Percentiles rank a stretch among this genome's conserved stretches.
These are phyloP conservation scores for Callopanchax toddi DNA, from an alignment of 2,113 vertebrate species.

Conservation along the genomic window DNA sequence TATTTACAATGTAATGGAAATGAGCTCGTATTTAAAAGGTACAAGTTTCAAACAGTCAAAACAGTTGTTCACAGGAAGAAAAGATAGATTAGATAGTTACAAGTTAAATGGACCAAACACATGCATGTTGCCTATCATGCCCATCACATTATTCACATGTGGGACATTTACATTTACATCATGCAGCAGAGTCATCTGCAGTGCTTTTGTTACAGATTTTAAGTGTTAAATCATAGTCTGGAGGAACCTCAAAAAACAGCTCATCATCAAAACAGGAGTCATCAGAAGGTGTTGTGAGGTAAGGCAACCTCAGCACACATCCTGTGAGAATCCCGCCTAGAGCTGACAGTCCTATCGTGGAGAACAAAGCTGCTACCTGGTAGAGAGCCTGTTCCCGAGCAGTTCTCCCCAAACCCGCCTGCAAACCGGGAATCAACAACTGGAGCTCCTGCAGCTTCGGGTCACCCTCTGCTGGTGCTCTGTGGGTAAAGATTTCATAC, in stretches of 20 bases:
- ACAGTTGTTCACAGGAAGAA: not conserved
- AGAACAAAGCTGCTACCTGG: conserved; percentile 76
- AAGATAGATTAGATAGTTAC: too few species aligned
- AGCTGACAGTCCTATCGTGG: conserved; percentile 68
- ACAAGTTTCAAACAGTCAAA: not conserved
- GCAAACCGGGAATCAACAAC: conserved; percentile 67
- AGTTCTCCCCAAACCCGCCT: conserved; percentile 66
- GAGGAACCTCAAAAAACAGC: conserved; percentile 79
- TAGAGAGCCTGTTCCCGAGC: conserved; percentile 75
- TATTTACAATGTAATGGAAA: not conserved
- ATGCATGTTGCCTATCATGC: not conserved
- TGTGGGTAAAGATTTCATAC: conserved; percentile 69
- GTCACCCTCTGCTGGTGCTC: conserved; percentile 64
- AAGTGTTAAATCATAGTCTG: conserved; percentile 58
- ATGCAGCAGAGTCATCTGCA: conserved; percentile 51
- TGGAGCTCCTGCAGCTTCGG: conserved; percentile 59
- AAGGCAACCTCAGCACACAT: conserved; percentile 71
- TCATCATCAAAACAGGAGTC: conserved; percentile 82
- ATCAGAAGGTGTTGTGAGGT: conserved; percentile 72
- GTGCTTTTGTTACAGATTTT: conserved; percentile 15
- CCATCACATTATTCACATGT: too few species aligned
- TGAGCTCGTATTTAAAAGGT: not conserved
- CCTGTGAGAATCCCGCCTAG: conserved; percentile 79
- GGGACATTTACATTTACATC: too few species aligned
- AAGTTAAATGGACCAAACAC: conserved; percentile 1